These are phyloP conservation scores for Andrena bucephala DNA, from an alignment of 2,888 invertebrate genomes.

Conservation along the genomic window DNA sequence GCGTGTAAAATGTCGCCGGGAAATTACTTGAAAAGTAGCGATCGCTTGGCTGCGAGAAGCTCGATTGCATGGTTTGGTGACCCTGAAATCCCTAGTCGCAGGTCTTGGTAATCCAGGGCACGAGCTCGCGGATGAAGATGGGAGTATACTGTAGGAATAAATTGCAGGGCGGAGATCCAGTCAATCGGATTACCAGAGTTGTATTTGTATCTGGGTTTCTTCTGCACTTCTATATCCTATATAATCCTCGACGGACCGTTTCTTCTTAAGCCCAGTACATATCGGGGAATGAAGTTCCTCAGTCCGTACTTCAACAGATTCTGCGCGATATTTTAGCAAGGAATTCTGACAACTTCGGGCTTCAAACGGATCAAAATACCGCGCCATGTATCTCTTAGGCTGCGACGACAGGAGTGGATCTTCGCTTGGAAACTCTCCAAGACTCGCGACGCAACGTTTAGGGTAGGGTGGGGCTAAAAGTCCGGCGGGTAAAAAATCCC, in stretches of 20 bases:
- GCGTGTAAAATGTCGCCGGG: not conserved
- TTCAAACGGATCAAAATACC: slow-evolving; percentile 33
- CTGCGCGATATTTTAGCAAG: not conserved
- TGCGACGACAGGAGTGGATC: slow-evolving; percentile 35
- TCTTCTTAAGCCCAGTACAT: not conserved
- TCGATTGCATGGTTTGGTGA: too few relatives aligned
- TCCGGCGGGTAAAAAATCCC: too few relatives aligned
- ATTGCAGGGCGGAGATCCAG: not conserved
- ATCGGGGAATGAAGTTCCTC: too few relatives aligned
- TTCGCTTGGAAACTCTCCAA: slow-evolving; percentile 51
- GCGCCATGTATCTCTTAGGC: slow-evolving; percentile 3
- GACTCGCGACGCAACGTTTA: slow-evolving; percentile 22
- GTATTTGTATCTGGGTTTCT: slow-evolving; percentile 7
- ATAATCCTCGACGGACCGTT: not conserved
- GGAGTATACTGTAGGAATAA: not conserved
- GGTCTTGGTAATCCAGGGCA: too few relatives aligned
- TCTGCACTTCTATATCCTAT: not conserved
- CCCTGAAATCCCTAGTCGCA: too few relatives aligned
- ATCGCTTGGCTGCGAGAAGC: too few relatives aligned
- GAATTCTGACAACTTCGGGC: slow-evolving; percentile 3
- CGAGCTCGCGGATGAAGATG: too few relatives aligned
- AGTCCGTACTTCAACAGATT: too few relatives aligned
- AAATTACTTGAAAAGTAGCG: not conserved
- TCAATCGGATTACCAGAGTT: not conserved
- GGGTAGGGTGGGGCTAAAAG: too few relatives aligned